Base-by-base conservation (phyloP, 2,113 vertebrate species). In the Scomber colias region DNA sequence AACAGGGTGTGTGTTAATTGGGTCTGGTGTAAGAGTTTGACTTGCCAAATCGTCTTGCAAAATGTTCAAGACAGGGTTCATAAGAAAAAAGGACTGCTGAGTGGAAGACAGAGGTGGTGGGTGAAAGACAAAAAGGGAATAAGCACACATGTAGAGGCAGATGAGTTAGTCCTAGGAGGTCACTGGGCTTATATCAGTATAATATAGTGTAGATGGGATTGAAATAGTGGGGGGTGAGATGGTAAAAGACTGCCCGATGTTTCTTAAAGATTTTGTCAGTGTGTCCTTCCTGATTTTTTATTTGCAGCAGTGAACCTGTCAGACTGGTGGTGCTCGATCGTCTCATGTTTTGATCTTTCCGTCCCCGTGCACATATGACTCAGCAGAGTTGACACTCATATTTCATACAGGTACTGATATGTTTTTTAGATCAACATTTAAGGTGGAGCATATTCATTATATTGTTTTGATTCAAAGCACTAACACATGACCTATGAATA, bases 241-340 rank as follows among this genome's bases (percentile, higher is more conserved):
- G 4, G 31, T n/a, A 17, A 63, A 44, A 40, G 10, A 64, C 10
- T 31, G 3, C 10, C 14, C 0, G 19, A 0, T 55, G 66, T 64
- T 71, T 46, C 71, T 44, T 40, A 11, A 71, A n/a, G 48, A 49
- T 15, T 16, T 79, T 60, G 21, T 51, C 45, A 0, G 7, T 2
- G 5, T 2, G 16, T 49, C n/a, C 12, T 66, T 63, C 10, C 14
- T 56, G 15, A 6, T 57, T 19, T 24, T 15, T 75, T 14, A 13
- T 2, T 17, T 49, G 50, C 16, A 1, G 17, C 4, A 11, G 10
- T 62, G 21, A 88, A 85, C 87, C 71, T 19, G 89, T 80, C 48
- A 70, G 68, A 82, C 90, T 48, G 70, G 91, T 77, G 17, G 16
- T 48, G 48, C 75, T 50, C 31, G 55, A 84, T 68, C 14, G 12